Evolutionary conservation across 2,113 vertebrate species (phyloP), one percentile per base, ranked within the genome.

Genomic region (Oryzias celebensis): DNA sequence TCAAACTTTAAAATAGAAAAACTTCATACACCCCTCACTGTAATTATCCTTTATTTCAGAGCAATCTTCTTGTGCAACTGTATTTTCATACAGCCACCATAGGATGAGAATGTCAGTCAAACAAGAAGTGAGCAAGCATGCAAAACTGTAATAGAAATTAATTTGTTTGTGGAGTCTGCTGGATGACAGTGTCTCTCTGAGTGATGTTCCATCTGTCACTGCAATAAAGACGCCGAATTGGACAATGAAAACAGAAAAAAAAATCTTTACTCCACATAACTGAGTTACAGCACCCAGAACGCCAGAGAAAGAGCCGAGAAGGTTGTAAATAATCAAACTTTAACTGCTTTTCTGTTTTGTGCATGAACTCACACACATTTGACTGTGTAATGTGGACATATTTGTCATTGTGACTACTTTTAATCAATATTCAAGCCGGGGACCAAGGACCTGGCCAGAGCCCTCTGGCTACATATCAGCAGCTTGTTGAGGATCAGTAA

Each of bases 201-300:
- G 64, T 76, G 78, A 88, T 82, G 81, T 82, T 76, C 81, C 81
- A 83, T 86, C 81, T 88, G 86, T 83, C 86, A 79, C 74, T 43
- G 75, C 78, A 75, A 85, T 76, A 81, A 80, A 87, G 71, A 78
- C 59, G 52, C 56, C 12, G 59, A 70, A 75, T 77, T 80, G 69
- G 73, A 84, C 62, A 63, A 74, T 55, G 66, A 80, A 81, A 84
- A 84, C 65, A 79, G 65, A 73, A 73, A 79, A 77, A 20, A 20
- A 20, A 20, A 20, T 18, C 23, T 42, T 43, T 36, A 36, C 36
- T 36, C 22, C 51, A 10, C 42, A 46, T 53, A 63, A 71, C 55
- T 71, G 17, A 14, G 49, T 80, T 73, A 81, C 50, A 81, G 71
- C 63, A 78, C 46, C 60, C 48, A 44, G 62, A 48, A 80, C 68